Evolutionary conservation across 2,888 invertebrate species (phyloP).

Genomic region (Prosopocoilus inquinatus): DNA sequence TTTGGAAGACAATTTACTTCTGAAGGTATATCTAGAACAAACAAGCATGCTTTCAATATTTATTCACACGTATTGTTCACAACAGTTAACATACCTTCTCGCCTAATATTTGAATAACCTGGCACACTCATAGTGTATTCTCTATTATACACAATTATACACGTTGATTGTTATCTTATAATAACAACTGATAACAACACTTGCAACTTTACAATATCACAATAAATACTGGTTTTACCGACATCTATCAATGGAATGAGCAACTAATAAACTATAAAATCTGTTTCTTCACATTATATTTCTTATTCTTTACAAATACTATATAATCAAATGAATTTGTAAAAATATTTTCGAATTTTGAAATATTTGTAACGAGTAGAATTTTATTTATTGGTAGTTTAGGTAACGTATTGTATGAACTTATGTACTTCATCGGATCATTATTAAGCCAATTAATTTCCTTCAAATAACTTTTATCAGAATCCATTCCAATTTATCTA

Average conservation of each 20-base stretch:
- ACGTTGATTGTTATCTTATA: conserved; percentile 3
- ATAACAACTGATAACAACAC: conserved; percentile 4
- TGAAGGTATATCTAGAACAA: conserved; percentile 2
- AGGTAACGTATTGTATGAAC: too few relatives aligned
- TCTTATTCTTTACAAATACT: too few relatives aligned
- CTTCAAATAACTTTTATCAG: too few relatives aligned
- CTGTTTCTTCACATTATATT: too few relatives aligned
- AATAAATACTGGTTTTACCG: conserved; percentile 4
- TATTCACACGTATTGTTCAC: conserved; percentile 2
- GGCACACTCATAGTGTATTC: conserved; percentile 1
- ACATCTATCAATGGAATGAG: neutral
- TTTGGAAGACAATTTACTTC: conserved; percentile 4
- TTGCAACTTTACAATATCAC: conserved; percentile 2
- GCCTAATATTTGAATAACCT: conserved; percentile 3
- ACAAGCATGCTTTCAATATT: conserved; percentile 4
- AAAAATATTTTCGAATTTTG: too few relatives aligned
- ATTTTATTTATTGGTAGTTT: too few relatives aligned
- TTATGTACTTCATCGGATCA: too few relatives aligned
- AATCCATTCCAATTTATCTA: too few relatives aligned
- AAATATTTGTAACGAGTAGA: too few relatives aligned
- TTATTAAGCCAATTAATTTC: too few relatives aligned
- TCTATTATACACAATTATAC: conserved; percentile 4
- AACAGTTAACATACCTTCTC: conserved; percentile 1
- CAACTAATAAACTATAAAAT: neutral
- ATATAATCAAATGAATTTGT: too few relatives aligned